Base-by-base conservation (phyloP, 2,113 vertebrate genomes). In the Leucopsar rothschildi region DNA sequence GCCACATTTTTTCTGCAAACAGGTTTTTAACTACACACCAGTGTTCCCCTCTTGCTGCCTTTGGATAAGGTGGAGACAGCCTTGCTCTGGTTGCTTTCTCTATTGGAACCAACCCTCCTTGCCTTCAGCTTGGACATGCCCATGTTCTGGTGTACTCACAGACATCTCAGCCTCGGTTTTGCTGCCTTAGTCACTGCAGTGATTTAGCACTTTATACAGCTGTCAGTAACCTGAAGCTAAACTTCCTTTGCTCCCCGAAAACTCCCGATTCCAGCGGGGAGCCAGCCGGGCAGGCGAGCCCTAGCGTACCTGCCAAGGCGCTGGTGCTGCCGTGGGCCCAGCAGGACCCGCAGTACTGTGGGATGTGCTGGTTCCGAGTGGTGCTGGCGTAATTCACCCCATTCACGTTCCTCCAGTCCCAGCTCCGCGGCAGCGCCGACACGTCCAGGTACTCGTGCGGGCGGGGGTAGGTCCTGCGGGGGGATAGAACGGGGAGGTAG, bases 311-410 rank as follows among this genome's bases (percentile, higher is more conserved):
- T 94, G 99, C 99, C 90, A 99, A 82, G 5, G 99, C 99, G 2
- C 99, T 99, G 93, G 99, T 99, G 98, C 98, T 99, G 83, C 99
- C 99, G 3, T 99, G 99, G 3, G 99, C 99, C 99, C 99, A 99
- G 97, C 99, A 99, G 68, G 99, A 99, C 18, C 99, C 99, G 23
- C 99, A 99, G 98, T 99, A 99, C 98, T 99, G 99, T 0, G 99
- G 99, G 77, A 99, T 99, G 98, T 99, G 99, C 98, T 99, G 99
- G 97, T 99, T 99, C 50, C 99, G 98, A 5, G 99, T 99, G 15
- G 98, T 97, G 84, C 99, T 99, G 88, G 95, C 99, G 0, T 97
- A 99, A 89, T 99, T 99, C 86, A 96, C 89, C 1, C 99, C 99
- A 0, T 98, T 65, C 39, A 99, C 91, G 35, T 98, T 99, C 82